A percentile compares a stretch with the other conserved stretches of the same genome.
phyloP scores from a whole-genome alignment of 2,888 invertebrate species.

The Ectemnius cavifrons region DNA sequence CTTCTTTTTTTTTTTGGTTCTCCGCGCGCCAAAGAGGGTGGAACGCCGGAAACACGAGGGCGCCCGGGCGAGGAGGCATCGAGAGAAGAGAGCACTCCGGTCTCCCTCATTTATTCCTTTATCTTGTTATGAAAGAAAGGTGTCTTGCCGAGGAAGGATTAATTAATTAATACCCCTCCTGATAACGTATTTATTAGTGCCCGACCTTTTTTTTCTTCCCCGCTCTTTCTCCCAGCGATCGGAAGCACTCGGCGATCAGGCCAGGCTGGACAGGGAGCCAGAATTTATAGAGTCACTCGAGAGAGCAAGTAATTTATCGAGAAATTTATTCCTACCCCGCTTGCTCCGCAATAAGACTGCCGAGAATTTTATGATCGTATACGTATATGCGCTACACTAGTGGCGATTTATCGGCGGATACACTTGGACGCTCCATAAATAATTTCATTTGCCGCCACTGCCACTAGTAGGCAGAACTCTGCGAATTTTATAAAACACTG shows the following conservation, averaged over 20 bases:
- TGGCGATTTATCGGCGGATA: slow-evolving; percentile 41
- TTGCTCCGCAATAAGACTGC: slow-evolving; percentile 22
- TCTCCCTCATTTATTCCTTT: slow-evolving; percentile 55
- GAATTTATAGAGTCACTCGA: slow-evolving; percentile 32
- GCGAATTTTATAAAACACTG: slow-evolving; percentile 42
- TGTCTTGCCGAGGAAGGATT: slow-evolving; percentile 43
- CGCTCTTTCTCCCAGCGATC: not conserved
- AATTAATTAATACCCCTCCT: slow-evolving; percentile 41
- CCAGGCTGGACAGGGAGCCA: not conserved
- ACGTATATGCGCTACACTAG: slow-evolving; percentile 26
- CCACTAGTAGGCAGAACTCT: slow-evolving; percentile 32
- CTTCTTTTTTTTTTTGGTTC: slow-evolving; percentile 25
- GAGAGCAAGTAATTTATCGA: slow-evolving; percentile 41
- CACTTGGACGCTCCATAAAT: slow-evolving; percentile 45
- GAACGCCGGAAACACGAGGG: slow-evolving; percentile 20
- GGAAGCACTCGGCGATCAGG: not conserved
- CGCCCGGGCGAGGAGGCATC: not conserved
- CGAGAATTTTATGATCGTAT: slow-evolving; percentile 43
- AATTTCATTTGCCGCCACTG: slow-evolving; percentile 17
- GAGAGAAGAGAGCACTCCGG: slow-evolving; percentile 24
- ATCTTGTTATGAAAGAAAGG: slow-evolving; percentile 54
- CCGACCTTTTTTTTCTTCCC: slow-evolving; percentile 9
- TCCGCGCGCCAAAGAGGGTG: slow-evolving; percentile 51
- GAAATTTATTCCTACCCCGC: slow-evolving; percentile 40
- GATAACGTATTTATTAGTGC: slow-evolving; percentile 42